Percentiles rank a stretch among this genome's conserved stretches.
phyloP scores from a whole-genome alignment of 2,888 invertebrate genomes.

The Melieria omissa region DNA sequence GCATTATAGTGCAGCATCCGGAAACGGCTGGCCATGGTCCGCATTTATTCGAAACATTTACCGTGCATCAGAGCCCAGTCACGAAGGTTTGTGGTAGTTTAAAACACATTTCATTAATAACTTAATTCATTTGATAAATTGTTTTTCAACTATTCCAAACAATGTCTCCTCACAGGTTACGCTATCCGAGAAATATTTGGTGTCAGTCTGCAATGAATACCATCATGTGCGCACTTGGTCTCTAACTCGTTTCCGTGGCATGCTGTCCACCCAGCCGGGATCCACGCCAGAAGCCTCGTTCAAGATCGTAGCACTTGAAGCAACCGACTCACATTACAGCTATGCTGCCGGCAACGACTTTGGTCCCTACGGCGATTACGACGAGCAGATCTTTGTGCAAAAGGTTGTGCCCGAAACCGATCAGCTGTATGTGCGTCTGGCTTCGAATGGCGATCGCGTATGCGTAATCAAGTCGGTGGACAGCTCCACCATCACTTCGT shows the following conservation, averaged over 20 bases:
- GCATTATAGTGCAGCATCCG: slow-evolving; percentile 98
- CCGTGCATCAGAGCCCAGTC: slow-evolving; percentile 95
- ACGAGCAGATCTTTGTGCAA: slow-evolving; percentile 96
- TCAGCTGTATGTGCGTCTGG: slow-evolving; percentile 91
- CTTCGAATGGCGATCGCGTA: slow-evolving; percentile 95
- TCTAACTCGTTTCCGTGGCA: slow-evolving; percentile 95
- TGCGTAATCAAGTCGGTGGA: slow-evolving; percentile 96
- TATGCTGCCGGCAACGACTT: slow-evolving; percentile 75
- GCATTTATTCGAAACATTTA: slow-evolving; percentile 97
- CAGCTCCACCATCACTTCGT: slow-evolving; percentile 91
- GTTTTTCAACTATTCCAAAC: slow-evolving; percentile 5
- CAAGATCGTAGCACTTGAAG: slow-evolving; percentile 74
- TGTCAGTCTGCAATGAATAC: slow-evolving; percentile 97
- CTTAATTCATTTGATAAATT: background rate
- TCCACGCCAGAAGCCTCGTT: slow-evolving; percentile 97
- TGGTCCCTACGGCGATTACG: slow-evolving; percentile 97
- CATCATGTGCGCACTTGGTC: slow-evolving; percentile 98
- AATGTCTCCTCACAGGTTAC: slow-evolving; percentile 75
- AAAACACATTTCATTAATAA: background rate
- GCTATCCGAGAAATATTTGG: slow-evolving; percentile 92
- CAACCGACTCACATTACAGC: slow-evolving; percentile 74
- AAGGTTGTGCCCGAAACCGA: slow-evolving; percentile 98
- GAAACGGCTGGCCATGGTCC: slow-evolving; percentile 99
- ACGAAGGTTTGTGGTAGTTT: slow-evolving; percentile 76
- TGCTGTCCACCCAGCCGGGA: slow-evolving; percentile 99